A percentile compares a stretch with the other conserved stretches of the same genome.
These are phyloP conservation scores for Dermatophagoides farinae DNA, from an alignment of 1,140 invertebrate genomes.

Conservation along the genomic window DNA sequence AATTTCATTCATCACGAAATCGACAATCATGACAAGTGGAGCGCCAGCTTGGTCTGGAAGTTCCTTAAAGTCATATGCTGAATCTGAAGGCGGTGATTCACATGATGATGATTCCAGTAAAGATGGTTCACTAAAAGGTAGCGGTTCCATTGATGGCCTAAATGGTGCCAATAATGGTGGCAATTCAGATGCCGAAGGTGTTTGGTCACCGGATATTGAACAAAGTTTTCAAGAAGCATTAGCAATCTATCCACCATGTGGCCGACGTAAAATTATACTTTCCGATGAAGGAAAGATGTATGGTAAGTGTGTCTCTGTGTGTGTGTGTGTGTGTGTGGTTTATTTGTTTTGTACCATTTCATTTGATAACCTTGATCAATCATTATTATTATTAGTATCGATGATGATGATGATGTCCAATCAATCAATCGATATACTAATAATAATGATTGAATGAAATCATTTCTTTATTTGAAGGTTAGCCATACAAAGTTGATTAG, in stretches of 20 bases:
- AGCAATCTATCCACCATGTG: conserved; percentile 97
- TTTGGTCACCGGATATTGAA: conserved; percentile 99
- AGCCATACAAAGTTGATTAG: no score
- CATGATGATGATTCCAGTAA: conserved; percentile 15
- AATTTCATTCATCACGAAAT: neutral
- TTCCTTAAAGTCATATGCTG: conserved; percentile 4
- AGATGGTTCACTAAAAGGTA: conserved; percentile 24
- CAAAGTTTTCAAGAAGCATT: conserved; percentile 99
- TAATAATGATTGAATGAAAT: no score
- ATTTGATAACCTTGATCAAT: conserved; percentile 99
- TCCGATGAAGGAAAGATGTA: conserved; percentile 99
- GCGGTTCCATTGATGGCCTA: conserved; percentile 14
- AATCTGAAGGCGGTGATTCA: neutral
- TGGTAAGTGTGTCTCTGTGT: no score
- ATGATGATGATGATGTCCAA: no score
- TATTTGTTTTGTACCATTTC: conserved; percentile 66
- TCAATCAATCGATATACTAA: no score
- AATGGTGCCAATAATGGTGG: conserved; percentile 12
- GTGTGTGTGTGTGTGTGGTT: no score
- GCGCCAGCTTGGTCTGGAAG: conserved; percentile 8
- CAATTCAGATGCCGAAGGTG: conserved; percentile 90
- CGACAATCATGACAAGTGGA: conserved; percentile 6
- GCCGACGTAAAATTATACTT: conserved; percentile 93
- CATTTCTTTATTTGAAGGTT: no score
- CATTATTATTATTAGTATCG: conserved; percentile 50